phyloP scores from a whole-genome alignment of 1,140 invertebrate species.

The Drosophila kanapiae region DNA sequence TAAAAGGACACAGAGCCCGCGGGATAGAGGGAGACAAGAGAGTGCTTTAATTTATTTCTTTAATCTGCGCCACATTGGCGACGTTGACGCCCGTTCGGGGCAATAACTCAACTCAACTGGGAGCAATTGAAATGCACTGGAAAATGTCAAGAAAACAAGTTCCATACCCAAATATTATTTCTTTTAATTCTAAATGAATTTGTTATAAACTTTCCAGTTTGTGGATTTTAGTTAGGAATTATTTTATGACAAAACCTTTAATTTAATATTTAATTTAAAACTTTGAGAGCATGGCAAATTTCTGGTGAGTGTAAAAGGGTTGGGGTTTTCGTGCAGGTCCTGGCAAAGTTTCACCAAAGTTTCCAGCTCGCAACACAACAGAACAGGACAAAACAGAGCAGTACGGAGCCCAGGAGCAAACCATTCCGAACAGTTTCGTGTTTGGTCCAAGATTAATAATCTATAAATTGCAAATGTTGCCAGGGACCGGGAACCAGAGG shows the following conservation, averaged over 20 bases:
- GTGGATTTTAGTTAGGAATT: not conserved
- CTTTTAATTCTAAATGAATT: not conserved
- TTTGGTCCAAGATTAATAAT: conserved; percentile 60
- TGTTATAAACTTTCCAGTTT: not conserved
- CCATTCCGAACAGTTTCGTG: conserved; percentile 30
- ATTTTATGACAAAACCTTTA: not conserved
- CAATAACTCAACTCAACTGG: conserved; percentile 71
- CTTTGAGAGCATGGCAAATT: not conserved
- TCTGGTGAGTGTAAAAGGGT: conserved; percentile 16
- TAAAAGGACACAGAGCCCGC: conserved; percentile 82
- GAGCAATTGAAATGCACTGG: conserved; percentile 40
- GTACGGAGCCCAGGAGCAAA: conserved; percentile 1
- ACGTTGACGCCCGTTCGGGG: conserved; percentile 54
- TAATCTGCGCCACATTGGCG: conserved; percentile 74
- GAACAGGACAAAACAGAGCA: conserved; percentile 27
- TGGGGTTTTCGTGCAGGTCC: conserved; percentile 22
- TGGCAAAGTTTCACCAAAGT: conserved; percentile 45
- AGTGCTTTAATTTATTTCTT: conserved; percentile 79
- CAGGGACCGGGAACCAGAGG: conserved; percentile 9
- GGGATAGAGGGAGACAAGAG: conserved; percentile 25
- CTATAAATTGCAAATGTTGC: conserved; percentile 66
- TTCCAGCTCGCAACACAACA: conserved; percentile 38
- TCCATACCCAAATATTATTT: not conserved
- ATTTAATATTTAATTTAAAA: not conserved
- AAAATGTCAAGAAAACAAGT: not conserved